Evolutionary conservation across 2,888 invertebrate genomes (phyloP).

Genomic region (Xiphydria camelus): DNA sequence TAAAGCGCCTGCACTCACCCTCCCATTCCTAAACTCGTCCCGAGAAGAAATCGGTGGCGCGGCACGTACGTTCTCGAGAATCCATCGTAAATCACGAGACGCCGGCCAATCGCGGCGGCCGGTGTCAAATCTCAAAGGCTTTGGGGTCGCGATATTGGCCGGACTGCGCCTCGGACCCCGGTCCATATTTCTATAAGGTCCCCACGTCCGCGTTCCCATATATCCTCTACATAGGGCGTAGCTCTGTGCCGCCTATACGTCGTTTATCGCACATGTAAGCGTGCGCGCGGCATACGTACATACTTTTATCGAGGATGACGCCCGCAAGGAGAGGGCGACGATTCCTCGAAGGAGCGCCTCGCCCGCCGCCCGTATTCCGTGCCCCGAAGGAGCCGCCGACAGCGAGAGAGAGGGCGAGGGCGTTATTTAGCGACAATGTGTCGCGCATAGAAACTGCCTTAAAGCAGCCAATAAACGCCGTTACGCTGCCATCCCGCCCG

Average conservation of each 20-base stretch:
- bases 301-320: no score
- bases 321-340: no score
- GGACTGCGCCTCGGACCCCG: constrained; percentile 20
- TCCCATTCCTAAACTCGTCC: no score
- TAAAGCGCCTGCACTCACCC: no score
- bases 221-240: no score
- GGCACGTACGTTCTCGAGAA: no score
- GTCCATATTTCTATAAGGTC: constrained; percentile 18
- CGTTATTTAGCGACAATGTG: constrained; percentile 58
- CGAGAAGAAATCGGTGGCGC: no score
- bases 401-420: constrained; percentile 19
- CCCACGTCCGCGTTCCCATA: no score
- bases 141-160: constrained; percentile 35
- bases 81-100: constrained; percentile 15
- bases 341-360: no score
- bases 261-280: no score
- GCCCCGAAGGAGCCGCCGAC: not conserved
- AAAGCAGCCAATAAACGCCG: constrained; percentile 58
- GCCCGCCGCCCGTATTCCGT: not conserved
- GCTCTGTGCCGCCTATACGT: no score
- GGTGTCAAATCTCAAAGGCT: constrained; percentile 39
- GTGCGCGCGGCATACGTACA: no score
- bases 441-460: constrained; percentile 60
- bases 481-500: constrained; percentile 40
- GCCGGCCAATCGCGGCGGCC: constrained; percentile 9